Conservation (phyloP, 2,797 vertebrate genomes). For the Sarcoramphus papa region DNA sequence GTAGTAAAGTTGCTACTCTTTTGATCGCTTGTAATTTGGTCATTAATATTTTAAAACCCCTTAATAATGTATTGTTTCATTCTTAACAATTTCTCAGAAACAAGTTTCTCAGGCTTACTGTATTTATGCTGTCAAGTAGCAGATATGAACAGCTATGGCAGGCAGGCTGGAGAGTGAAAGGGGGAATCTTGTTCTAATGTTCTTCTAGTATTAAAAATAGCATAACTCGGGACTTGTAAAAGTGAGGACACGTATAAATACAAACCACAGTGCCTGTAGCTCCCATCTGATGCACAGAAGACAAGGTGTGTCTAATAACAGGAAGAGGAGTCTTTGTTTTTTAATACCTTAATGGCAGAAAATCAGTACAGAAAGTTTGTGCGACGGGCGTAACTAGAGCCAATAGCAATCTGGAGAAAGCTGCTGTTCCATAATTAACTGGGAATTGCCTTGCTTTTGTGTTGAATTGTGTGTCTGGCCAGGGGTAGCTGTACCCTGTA, state of each 20-base stretch:
- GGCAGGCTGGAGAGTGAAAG: neutral
- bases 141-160: neutral
- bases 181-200: neutral
- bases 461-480: neutral
- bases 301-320: neutral
- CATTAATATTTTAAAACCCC: neutral
- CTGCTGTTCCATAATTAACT: neutral
- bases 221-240: neutral
- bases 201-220: neutral
- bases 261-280: neutral
- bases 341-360: neutral
- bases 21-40: neutral
- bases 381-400: neutral
- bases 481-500: neutral
- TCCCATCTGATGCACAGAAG: neutral
- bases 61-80: neutral
- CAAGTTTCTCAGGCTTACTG: neutral
- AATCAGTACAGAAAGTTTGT: neutral
- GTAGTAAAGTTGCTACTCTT: neutral
- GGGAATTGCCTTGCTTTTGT: neutral
- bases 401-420: neutral
- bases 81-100: neutral
- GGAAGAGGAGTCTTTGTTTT: neutral
- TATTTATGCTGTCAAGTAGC: neutral
- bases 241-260: accelerated